phyloP scores from a whole-genome alignment of 1,140 invertebrate species.

The Macrostomum lignano region DNA sequence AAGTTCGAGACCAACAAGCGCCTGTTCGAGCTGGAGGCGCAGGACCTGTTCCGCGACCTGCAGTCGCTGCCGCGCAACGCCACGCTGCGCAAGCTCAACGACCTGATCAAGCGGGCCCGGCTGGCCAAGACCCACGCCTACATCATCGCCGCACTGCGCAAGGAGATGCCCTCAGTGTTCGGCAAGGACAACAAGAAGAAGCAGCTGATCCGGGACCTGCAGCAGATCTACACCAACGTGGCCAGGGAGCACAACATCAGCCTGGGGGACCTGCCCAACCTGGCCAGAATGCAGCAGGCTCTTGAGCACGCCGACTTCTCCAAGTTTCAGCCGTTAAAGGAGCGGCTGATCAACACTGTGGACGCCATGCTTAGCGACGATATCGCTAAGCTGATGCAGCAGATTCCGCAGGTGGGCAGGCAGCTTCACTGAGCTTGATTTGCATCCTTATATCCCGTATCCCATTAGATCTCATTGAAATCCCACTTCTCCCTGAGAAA shows the following conservation, averaged over 20 bases:
- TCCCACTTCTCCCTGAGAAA: too few species aligned
- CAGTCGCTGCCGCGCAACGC: slow-evolving; percentile 75
- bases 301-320: slow-evolving; percentile 70
- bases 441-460: too few species aligned
- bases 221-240: slow-evolving; percentile 52
- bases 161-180: slow-evolving; percentile 82
- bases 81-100: slow-evolving; percentile 73
- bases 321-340: slow-evolving; percentile 71
- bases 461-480: too few species aligned
- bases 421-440: too few species aligned
- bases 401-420: slow-evolving; percentile 74
- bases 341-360: slow-evolving; percentile 63
- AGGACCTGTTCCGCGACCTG: slow-evolving; percentile 75
- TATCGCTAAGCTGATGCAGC: slow-evolving; percentile 67
- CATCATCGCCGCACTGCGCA: slow-evolving; percentile 65
- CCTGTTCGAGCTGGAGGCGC: slow-evolving; percentile 80
- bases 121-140: slow-evolving; percentile 87
- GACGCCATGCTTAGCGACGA: slow-evolving; percentile 84
- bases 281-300: slow-evolving; percentile 66
- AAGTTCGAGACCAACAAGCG: slow-evolving; percentile 45
- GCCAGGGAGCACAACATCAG: slow-evolving; percentile 56
- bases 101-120: slow-evolving; percentile 77
- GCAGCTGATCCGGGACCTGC: slow-evolving; percentile 73
- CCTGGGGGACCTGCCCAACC: slow-evolving; percentile 78
- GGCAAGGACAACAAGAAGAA: slow-evolving; percentile 80